Conservation (phyloP, 2,113 vertebrate genomes). For the Anas platyrhynchos region DNA sequence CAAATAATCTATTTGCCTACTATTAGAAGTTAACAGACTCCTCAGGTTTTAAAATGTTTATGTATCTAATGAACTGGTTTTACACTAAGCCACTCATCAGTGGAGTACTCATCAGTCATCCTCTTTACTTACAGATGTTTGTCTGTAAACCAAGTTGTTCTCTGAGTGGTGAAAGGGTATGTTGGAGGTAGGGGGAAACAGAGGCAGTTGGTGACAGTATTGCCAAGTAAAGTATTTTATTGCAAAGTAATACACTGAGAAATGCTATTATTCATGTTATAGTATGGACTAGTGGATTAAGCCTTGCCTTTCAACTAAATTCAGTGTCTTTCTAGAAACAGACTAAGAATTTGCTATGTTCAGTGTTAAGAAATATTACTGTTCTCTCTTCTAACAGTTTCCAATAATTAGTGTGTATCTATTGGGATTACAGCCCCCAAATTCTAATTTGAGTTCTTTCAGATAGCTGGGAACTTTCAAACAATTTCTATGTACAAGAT, state of each 20-base stretch:
- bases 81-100: not conserved
- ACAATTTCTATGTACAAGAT: not conserved
- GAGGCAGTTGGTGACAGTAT: not conserved
- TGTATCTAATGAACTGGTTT: not conserved
- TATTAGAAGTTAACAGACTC: not conserved
- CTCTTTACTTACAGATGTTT: not conserved
- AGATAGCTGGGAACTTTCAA: not conserved
- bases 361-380: not conserved
- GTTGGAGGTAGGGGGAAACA: not conserved
- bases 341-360: not conserved
- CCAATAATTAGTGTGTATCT: accelerated
- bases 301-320: not conserved
- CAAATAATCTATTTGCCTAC: not conserved
- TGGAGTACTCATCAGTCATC: too few species aligned
- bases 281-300: not conserved
- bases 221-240: not conserved
- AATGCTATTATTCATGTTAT: not conserved
- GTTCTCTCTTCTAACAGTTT: not conserved
- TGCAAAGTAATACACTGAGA: not conserved
- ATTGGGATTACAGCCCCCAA: not conserved
- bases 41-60: not conserved
- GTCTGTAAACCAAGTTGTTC: not conserved
- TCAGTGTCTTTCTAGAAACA: not conserved
- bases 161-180: not conserved
- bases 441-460: not conserved